Conservation (phyloP, 2,113 vertebrate genomes). For the Carettochelys insculpta region DNA sequence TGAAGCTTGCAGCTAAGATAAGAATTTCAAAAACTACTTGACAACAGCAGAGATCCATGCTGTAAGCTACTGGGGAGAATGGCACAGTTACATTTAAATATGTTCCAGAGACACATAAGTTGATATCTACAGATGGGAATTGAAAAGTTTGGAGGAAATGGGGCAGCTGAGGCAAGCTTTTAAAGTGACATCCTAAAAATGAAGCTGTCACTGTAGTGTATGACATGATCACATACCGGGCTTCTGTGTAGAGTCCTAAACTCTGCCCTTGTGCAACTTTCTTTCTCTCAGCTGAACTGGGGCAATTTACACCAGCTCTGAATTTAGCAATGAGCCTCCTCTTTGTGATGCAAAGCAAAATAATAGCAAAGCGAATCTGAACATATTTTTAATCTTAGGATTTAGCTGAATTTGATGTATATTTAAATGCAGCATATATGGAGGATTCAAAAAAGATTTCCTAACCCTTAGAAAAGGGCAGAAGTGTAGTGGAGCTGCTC, state of each 20-base stretch:
- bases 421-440: neutral
- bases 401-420: neutral
- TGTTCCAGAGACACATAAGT: neutral
- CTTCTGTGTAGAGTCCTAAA: neutral
- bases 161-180: constrained; percentile 12
- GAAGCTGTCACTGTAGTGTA: neutral
- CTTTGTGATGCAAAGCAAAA: neutral
- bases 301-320: neutral
- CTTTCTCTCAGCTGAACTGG: neutral
- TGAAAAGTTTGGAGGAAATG: neutral
- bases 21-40: neutral
- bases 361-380: neutral
- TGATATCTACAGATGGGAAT: neutral
- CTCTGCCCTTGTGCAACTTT: neutral
- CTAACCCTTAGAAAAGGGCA: neutral
- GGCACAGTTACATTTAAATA: constrained; percentile 7
- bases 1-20: neutral
- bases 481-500: neutral
- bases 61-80: neutral
- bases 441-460: neutral
- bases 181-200: neutral
- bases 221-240: neutral
- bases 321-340: neutral
- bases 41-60: too few relatives aligned
- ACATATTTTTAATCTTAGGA: neutral